Evolutionary conservation across 2,888 invertebrate species (phyloP).

Genomic region (Megalurothrips usitatus): DNA sequence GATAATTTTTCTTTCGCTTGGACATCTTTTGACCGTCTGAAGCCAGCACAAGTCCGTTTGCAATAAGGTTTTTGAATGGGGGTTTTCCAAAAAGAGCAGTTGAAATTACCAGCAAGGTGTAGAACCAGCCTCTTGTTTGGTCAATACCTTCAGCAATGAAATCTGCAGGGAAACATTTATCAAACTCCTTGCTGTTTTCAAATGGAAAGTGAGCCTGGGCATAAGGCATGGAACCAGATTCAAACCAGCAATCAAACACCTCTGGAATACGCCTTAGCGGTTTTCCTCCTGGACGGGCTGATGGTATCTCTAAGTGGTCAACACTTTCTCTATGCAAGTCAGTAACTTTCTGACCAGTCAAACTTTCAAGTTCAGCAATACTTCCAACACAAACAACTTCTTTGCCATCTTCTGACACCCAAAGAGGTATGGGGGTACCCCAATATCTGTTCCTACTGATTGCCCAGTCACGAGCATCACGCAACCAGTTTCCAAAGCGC

Average conservation of each 20-base stretch:
- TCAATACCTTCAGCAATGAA: conserved; percentile 99
- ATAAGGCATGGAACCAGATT: conserved; percentile 99
- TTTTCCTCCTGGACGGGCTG: conserved; percentile 73
- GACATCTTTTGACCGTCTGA: conserved; percentile 99
- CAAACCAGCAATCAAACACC: conserved; percentile 99
- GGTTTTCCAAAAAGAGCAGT: conserved; percentile 93
- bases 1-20: conserved; percentile 97
- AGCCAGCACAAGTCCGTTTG: conserved; percentile 93
- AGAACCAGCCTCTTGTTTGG: conserved; percentile 98
- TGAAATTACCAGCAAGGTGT: conserved; percentile 93
- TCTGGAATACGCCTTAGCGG: conserved; percentile 80
- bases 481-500: conserved; percentile 96
- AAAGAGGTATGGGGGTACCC: conserved; percentile 98
- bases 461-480: conserved; percentile 97
- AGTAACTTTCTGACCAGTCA: conserved; percentile 75
- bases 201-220: conserved; percentile 96
- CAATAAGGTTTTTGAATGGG: conserved; percentile 96
- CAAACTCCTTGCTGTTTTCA: conserved; percentile 82
- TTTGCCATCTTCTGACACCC: conserved; percentile 86
- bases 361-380: conserved; percentile 78
- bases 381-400: conserved; percentile 94
- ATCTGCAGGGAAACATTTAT: conserved; percentile 92
- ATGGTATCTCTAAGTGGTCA: conserved; percentile 90
- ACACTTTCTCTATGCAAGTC: conserved; percentile 95
- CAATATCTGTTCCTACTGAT: conserved; percentile 96